phyloP scores from a whole-genome alignment of 2,888 invertebrate species.

The Pilophorus perplexus region DNA sequence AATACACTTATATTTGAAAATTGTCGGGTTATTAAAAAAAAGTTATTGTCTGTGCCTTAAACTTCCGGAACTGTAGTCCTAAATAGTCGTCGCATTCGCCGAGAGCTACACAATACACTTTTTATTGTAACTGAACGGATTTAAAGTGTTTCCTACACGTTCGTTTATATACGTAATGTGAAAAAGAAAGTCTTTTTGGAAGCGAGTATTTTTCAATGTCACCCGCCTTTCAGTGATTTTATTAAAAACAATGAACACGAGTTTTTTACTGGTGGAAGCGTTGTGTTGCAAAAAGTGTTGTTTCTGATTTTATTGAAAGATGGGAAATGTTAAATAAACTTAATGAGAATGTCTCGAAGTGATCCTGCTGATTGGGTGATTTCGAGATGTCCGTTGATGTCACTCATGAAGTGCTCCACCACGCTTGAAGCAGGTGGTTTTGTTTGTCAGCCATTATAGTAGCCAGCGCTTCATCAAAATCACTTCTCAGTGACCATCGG shows the following conservation, averaged over 20 bases:
- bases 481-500: not conserved
- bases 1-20: slow-evolving; percentile 19
- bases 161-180: slow-evolving; percentile 24
- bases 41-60: slow-evolving; percentile 36
- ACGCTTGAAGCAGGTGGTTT: no score
- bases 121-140: no score
- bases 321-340: no score
- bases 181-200: slow-evolving; percentile 11
- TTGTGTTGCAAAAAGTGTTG: no score
- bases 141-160: slow-evolving; percentile 2
- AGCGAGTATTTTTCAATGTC: slow-evolving; percentile 10
- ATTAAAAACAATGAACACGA: not conserved
- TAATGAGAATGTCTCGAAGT: no score
- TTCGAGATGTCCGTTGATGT: no score
- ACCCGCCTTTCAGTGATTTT: not conserved
- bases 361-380: no score
- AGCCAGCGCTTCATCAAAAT: not conserved
- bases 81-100: slow-evolving; percentile 17
- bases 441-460: no score
- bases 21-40: slow-evolving; percentile 20
- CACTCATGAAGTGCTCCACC: no score
- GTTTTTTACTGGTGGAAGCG: no score
- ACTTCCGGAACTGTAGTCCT: slow-evolving; percentile 23
- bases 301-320: no score
- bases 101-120: slow-evolving; percentile 18